These are phyloP conservation scores for Catajapyx aquilonaris DNA, from an alignment of 1,140 invertebrate genomes.

Conservation along the genomic window DNA sequence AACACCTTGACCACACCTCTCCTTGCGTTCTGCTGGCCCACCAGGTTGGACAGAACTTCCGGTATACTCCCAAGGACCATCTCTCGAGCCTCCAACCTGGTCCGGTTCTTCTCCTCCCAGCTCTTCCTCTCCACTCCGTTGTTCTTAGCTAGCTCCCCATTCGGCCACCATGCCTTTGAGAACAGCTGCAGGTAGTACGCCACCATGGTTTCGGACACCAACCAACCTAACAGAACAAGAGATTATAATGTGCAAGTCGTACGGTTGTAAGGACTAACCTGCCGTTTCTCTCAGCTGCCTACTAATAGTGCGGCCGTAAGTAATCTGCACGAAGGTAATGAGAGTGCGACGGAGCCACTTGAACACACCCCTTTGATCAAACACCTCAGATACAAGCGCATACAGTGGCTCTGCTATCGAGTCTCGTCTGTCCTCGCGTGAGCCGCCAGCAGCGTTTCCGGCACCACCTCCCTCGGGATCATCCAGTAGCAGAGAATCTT, in stretches of 20 bases:
- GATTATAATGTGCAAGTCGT: no score
- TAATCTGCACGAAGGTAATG: constrained; percentile 79
- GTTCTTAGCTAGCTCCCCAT: constrained; percentile 38
- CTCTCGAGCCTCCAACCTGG: constrained; percentile 33
- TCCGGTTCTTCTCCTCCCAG: constrained; percentile 39
- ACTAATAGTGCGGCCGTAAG: constrained; percentile 76
- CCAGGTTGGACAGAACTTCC: constrained; percentile 56
- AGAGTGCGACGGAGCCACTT: constrained; percentile 66
- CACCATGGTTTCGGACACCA: constrained; percentile 75
- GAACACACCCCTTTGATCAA: constrained; percentile 70
- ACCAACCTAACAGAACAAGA: constrained; percentile 62
- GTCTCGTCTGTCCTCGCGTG: constrained; percentile 39
- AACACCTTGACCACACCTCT: constrained; percentile 69
- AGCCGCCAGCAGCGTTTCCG: constrained; percentile 6
- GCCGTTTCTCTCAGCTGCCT: constrained; percentile 69
- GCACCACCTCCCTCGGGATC: constrained; percentile 3
- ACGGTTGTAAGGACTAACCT: no score
- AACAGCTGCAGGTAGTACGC: constrained; percentile 67
- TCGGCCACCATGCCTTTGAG: constrained; percentile 71
- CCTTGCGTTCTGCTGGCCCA: constrained; percentile 63
- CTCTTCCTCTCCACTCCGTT: constrained; percentile 28
- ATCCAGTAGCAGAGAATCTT: constrained; percentile 19
- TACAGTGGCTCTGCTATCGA: constrained; percentile 76
- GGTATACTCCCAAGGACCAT: constrained; percentile 49
- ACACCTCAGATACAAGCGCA: constrained; percentile 62